These are phyloP conservation scores for Zonitis immaculata DNA, from an alignment of 2,888 invertebrate species.

Conservation along the genomic window DNA sequence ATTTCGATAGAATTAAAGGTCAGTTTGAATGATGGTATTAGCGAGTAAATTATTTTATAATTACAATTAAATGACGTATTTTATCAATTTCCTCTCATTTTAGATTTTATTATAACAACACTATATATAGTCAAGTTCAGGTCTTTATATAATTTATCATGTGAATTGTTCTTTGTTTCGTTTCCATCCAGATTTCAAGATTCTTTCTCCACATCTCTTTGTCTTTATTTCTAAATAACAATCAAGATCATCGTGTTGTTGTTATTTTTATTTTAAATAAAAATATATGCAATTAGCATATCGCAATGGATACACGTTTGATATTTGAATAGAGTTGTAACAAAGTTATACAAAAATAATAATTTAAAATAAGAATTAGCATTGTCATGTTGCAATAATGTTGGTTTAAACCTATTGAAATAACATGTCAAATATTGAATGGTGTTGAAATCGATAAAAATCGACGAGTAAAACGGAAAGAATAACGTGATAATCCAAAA, in stretches of 20 bases:
- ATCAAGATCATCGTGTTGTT: neutral
- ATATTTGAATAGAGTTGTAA: neutral
- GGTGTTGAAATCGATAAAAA: neutral
- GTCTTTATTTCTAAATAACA: neutral
- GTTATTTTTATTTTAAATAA: neutral
- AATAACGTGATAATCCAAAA: constrained; percentile 1
- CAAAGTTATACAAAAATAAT: neutral
- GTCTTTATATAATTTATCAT: constrained; percentile 7
- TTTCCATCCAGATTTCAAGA: neutral
- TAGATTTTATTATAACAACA: no score
- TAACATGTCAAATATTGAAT: neutral
- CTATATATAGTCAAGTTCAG: no score
- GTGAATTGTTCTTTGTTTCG: constrained; percentile 3
- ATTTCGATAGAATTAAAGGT: no score
- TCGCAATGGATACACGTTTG: neutral
- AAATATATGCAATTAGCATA: neutral
- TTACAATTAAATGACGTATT: no score
- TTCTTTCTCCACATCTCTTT: neutral
- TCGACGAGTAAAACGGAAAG: neutral
- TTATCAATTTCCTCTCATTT: no score
- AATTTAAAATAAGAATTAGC: neutral
- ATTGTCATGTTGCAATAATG: constrained; percentile 1
- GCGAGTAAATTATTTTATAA: no score
- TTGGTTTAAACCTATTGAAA: neutral
- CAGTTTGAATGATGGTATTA: no score